Evolutionary conservation across 2,888 invertebrate genomes (phyloP), one percentile per base, ranked within the genome.

Genomic region (Meloe dianella): DNA sequence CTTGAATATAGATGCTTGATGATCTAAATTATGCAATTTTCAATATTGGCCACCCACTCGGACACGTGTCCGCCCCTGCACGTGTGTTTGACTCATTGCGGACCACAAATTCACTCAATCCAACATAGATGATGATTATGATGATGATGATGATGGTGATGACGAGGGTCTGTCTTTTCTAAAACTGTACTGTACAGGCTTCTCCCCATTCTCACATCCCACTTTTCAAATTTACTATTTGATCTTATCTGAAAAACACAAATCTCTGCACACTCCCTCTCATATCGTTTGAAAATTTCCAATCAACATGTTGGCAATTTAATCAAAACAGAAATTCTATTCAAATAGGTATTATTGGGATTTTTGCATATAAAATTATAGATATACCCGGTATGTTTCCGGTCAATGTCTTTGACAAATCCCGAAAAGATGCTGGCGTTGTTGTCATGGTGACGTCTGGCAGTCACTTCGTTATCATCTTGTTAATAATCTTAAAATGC

Each of bases 21-120:
- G 82, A 82, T 82, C 81, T 84, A 83, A 84, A 84, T 84, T 84
- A 84, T 84, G 84, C 84, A 84, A 84, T 84, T 84, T 84, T 84
- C 84, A 84, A 84, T 84, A 84, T 84, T 84, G 84, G 83, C 84
- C 84, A 84, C 84, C 84, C 84, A 84, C 83, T 83, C 79, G 77
- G 84, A 77, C 84, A 84, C 84, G 84, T 84, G 84, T 77, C 83
- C 84, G 81, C 84, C 83, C 81, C 78, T 77, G 81, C 84, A 84
- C 84, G 84, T 84, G 84, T 84, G 83, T 84, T 84, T 84, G 84
- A 84, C 84, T 84, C 84, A 84, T 81, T 84, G 80, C 79, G 78
- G 77, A 81, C 83, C 84, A 77, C 84, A 84, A 84, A 83, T 84
- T 83, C 82, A 82, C 82, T 82, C 80, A 66, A 65, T 59, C 59